Conservation (phyloP, 2,888 invertebrate species). For the Dolichomitus sp. region DNA sequence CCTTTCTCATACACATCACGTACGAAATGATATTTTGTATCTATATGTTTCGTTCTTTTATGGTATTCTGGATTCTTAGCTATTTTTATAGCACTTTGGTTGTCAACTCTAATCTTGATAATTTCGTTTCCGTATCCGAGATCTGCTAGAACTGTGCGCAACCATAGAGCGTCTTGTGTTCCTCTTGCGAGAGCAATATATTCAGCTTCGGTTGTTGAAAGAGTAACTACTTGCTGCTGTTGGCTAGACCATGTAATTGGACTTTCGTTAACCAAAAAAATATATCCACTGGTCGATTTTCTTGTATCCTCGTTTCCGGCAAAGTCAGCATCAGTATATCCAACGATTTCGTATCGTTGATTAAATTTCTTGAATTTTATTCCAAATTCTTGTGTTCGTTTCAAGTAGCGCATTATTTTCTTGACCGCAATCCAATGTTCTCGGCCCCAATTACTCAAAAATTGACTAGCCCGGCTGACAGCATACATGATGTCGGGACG, state of each 20-base stretch:
- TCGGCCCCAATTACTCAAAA: conserved; percentile 34
- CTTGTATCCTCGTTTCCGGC: background rate
- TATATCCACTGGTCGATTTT: conserved; percentile 28
- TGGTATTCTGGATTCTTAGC: conserved; percentile 16
- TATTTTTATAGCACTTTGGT: conserved; percentile 18
- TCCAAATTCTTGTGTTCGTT: conserved; percentile 27
- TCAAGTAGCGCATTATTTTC: conserved; percentile 30
- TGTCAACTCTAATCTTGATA: conserved; percentile 14
- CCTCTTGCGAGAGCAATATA: conserved; percentile 8
- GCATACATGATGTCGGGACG: conserved; percentile 8
- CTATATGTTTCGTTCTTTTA: conserved; percentile 23
- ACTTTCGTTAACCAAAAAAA: conserved; percentile 3
- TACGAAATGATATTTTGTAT: conserved; percentile 6
- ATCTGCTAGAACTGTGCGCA: conserved; percentile 5
- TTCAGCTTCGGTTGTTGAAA: conserved; percentile 11
- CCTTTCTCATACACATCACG: background rate
- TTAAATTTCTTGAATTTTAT: conserved; percentile 20
- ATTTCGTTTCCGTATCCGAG: background rate
- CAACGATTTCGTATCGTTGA: background rate
- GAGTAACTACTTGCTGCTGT: conserved; percentile 27
- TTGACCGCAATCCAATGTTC: conserved; percentile 60
- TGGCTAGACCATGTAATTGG: conserved; percentile 26
- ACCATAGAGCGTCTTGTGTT: conserved; percentile 22
- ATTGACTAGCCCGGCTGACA: conserved; percentile 60
- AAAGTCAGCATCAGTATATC: too few relatives aligned